Percentiles rank a stretch among this genome's conserved stretches.
These are phyloP conservation scores for Folsomia manolachei DNA, from an alignment of 2,888 invertebrate genomes.

Conservation along the genomic window DNA sequence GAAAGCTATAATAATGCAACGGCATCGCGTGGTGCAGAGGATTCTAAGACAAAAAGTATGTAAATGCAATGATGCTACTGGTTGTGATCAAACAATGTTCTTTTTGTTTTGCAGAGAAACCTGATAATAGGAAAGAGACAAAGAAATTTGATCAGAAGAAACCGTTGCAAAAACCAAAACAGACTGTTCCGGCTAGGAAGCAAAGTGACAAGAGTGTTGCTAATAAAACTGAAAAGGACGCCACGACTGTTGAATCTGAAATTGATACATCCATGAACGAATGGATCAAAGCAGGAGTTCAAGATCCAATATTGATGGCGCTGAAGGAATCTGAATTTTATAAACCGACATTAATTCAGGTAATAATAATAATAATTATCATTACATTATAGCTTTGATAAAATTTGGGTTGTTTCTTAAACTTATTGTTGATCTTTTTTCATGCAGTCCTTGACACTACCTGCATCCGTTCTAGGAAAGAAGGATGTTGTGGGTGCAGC, in stretches of 20 bases:
- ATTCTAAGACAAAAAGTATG: no score
- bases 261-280: conserved; percentile 51
- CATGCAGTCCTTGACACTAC: conserved; percentile 63
- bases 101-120: neutral
- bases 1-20: no score
- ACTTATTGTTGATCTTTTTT: conserved; percentile 14
- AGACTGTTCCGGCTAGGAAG: neutral
- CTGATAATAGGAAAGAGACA: neutral
- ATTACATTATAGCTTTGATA: no score
- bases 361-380: no score
- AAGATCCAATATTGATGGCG: conserved; percentile 67
- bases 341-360: conserved; percentile 85
- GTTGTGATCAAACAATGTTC: no score
- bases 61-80: no score
- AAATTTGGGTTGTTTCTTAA: no score
- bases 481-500: conserved; percentile 97
- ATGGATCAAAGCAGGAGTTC: conserved; percentile 61
- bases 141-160: neutral
- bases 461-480: conserved; percentile 79
- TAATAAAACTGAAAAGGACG: conserved; percentile 38
- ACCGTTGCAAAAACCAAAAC: neutral
- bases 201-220: neutral
- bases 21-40: no score
- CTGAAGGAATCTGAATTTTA: conserved; percentile 72
- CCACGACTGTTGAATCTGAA: conserved; percentile 8